Base-by-base conservation (phyloP, 2,888 invertebrate species). In the Meteorus colon region DNA sequence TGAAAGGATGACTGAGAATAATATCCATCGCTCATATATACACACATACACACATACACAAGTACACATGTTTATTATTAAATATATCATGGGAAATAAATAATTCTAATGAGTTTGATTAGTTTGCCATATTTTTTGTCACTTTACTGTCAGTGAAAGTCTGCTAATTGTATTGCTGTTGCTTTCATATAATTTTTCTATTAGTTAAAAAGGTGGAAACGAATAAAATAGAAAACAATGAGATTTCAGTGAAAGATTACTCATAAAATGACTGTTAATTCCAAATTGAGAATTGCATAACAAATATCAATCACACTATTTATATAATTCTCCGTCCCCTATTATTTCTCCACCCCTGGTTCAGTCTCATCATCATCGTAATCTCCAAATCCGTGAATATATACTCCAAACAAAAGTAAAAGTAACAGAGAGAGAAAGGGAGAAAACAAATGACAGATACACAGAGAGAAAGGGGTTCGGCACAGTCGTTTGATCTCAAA, bases 1-100 rank as follows among this genome's bases (percentile, higher is more conserved):
- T 81, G 85, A 84, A 85, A 59, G 84, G 78, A 84, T 84, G 84
- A 86, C 84, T 78, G 81, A 81, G 81, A 79, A 78, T 84, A 80
- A 48, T 48, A 48, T 48, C 4, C 48, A 45, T 45, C 74, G 59
- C 48, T 65, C 73, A 75, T 75, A 77, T 75, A 71, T 67, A n/a
- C 63, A 45, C 70, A 74, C 70, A 74, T 48, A 66, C 66, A 73
- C 73, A 77, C 1, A 1, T 45, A 45, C 14, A 14, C 14, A n/a
- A n/a, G n/a, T 45, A 45, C 14, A 14, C 14, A n/a, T 48, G n/a
- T 48, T 48, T 16, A n/a, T 16, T 63, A 59, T 59, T 8, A 59
- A 12, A 59, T 59, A 16, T 59, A 59, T 63, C 4, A 29, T 29
- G n/a, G 14, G 8, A 14, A 31, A 63, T 31, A 31, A 14, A 63